Percentiles rank a stretch among this genome's conserved stretches.
Evolutionary conservation across 2,797 vertebrate genomes (phyloP).

Genomic region (Sebastes melanostomus): DNA sequence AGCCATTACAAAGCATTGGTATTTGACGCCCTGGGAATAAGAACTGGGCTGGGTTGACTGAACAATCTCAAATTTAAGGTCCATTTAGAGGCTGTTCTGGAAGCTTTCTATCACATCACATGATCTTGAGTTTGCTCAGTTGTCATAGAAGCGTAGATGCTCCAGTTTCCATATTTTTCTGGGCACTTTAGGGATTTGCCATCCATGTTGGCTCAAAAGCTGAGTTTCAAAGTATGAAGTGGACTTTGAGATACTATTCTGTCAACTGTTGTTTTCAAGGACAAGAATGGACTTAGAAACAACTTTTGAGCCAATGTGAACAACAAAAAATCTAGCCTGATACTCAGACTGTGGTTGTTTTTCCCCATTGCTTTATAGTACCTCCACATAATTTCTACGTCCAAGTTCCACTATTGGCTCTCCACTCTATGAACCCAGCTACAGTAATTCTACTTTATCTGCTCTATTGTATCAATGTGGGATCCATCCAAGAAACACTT

Average conservation of each 20-base stretch:
- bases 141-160: neutral
- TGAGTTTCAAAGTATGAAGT: no score
- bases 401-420: conserved; percentile 43
- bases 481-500: conserved; percentile 72
- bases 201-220: neutral
- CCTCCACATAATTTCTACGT: neutral
- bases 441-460: conserved; percentile 42
- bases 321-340: neutral
- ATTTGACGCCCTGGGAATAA: no score
- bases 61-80: neutral
- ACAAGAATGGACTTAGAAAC: neutral
- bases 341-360: neutral
- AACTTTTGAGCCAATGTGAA: neutral
- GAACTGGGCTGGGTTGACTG: no score
- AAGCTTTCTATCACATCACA: neutral
- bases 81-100: neutral
- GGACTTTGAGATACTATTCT: neutral
- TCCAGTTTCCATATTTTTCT: neutral
- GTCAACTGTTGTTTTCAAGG: neutral
- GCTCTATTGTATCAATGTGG: conserved; percentile 62
- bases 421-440: conserved; percentile 39
- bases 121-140: neutral
- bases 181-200: no score
- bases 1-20: no score
- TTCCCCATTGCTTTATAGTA: neutral